Evolutionary conservation across 2,113 vertebrate species (phyloP).

Genomic region (Motacilla alba): DNA sequence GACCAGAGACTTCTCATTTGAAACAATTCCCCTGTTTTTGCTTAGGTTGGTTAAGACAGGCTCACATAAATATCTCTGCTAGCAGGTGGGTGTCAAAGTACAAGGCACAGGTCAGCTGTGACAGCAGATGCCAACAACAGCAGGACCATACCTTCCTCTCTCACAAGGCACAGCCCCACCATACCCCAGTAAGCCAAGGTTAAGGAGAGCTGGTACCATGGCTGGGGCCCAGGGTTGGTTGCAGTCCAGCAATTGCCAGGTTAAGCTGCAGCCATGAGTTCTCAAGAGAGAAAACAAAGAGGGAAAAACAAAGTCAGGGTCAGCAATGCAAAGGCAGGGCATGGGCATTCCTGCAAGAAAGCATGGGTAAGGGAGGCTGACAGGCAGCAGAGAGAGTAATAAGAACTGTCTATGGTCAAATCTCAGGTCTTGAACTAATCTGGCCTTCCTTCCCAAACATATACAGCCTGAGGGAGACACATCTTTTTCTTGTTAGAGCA

Average conservation of each 20-base stretch:
- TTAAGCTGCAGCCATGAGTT: neutral
- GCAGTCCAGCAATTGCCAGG: neutral
- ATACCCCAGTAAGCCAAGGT: neutral
- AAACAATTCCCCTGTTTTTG: neutral
- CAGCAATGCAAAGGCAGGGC: neutral
- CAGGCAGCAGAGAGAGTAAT: neutral
- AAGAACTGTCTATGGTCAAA: neutral
- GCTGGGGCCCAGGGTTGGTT: neutral
- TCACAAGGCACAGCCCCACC: fast-evolving
- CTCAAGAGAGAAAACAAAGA: neutral
- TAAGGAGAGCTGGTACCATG: fast-evolving
- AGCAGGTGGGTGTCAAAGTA: neutral
- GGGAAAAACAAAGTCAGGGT: fast-evolving
- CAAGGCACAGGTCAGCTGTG: neutral
- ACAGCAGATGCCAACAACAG: neutral
- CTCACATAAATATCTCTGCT: neutral
- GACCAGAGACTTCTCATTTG: neutral
- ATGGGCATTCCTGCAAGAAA: neutral
- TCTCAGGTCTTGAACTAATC: neutral
- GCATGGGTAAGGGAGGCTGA: neutral
- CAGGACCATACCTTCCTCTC: neutral
- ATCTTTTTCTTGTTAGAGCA: neutral
- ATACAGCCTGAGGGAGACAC: neutral
- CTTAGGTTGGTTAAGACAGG: neutral
- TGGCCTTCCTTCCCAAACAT: neutral